These are phyloP conservation scores for Agraylea sexmaculata DNA, from an alignment of 1,140 invertebrate species.

Conservation along the genomic window DNA sequence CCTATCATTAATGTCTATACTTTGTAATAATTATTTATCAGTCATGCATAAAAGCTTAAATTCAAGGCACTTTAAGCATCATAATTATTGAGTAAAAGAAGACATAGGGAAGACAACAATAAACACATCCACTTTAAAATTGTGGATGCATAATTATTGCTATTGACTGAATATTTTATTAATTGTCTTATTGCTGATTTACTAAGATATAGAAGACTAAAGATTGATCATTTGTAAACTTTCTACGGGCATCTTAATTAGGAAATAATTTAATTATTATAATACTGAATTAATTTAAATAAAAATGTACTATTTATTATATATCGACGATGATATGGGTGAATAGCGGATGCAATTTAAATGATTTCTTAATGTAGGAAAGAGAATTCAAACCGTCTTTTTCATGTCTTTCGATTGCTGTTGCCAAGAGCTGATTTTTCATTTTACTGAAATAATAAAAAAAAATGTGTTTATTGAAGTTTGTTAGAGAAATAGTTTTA, in stretches of 20 bases:
- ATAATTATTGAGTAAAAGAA: too few species aligned
- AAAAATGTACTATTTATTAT: slow-evolving; percentile 23
- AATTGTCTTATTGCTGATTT: too few species aligned
- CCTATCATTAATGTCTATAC: too few species aligned
- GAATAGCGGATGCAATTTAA: slow-evolving; percentile 43
- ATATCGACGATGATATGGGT: slow-evolving; percentile 47
- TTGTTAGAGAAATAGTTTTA: slow-evolving; percentile 21
- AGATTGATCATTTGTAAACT: neutral
- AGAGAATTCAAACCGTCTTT: slow-evolving; percentile 61
- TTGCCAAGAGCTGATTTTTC: slow-evolving; percentile 26
- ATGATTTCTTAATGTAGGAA: slow-evolving; percentile 47
- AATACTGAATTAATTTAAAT: neutral
- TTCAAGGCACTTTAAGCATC: too few species aligned
- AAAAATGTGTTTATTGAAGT: neutral
- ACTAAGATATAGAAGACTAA: neutral
- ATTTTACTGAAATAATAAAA: slow-evolving; percentile 5
- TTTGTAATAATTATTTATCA: too few species aligned
- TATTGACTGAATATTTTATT: too few species aligned
- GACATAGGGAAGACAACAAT: too few species aligned
- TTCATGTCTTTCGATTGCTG: slow-evolving; percentile 42
- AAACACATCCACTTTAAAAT: too few species aligned
- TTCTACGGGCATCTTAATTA: neutral
- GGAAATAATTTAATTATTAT: neutral
- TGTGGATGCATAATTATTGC: too few species aligned
- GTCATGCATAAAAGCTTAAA: too few species aligned